These are phyloP conservation scores for Phenganax subtilis DNA, from an alignment of 92 coral and sea anemone genomes.

Conservation along the genomic window DNA sequence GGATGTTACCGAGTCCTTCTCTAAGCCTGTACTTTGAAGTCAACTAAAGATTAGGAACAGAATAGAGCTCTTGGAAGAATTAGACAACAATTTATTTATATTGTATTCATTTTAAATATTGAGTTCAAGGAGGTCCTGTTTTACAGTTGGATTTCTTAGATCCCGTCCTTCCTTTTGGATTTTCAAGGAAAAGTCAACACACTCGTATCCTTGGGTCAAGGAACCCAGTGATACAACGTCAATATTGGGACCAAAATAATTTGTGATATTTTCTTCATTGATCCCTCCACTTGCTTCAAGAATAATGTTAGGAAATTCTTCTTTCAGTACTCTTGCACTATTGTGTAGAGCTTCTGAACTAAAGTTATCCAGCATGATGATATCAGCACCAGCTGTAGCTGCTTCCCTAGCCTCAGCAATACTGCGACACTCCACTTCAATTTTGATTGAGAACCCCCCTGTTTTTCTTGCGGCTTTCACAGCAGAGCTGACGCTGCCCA, in stretches of 20 bases:
- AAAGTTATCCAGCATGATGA: slow-evolving; percentile 91
- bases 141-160: slow-evolving; percentile 72
- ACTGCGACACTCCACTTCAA: slow-evolving; percentile 96
- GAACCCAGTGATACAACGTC: slow-evolving; percentile 88
- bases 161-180: slow-evolving; percentile 77
- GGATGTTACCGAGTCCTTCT: no score
- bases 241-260: slow-evolving; percentile 77
- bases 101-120: slow-evolving; percentile 19
- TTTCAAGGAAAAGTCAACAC: slow-evolving; percentile 83
- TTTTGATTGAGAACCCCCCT: slow-evolving; percentile 88
- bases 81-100: background rate
- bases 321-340: slow-evolving; percentile 63
- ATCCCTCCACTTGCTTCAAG: slow-evolving; percentile 98
- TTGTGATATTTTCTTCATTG: slow-evolving; percentile 54
- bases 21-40: no score
- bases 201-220: slow-evolving; percentile 72
- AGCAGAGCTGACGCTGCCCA: slow-evolving; percentile 66
- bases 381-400: slow-evolving; percentile 76
- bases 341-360: slow-evolving; percentile 70
- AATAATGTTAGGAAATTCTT: slow-evolving; percentile 68
- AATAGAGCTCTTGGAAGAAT: background rate
- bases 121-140: slow-evolving; percentile 30
- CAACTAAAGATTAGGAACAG: background rate
- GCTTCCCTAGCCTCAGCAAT: slow-evolving; percentile 83
- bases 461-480: slow-evolving; percentile 73